Conservation (phyloP, 2,113 vertebrate genomes). For the Recurvirostra avosetta region DNA sequence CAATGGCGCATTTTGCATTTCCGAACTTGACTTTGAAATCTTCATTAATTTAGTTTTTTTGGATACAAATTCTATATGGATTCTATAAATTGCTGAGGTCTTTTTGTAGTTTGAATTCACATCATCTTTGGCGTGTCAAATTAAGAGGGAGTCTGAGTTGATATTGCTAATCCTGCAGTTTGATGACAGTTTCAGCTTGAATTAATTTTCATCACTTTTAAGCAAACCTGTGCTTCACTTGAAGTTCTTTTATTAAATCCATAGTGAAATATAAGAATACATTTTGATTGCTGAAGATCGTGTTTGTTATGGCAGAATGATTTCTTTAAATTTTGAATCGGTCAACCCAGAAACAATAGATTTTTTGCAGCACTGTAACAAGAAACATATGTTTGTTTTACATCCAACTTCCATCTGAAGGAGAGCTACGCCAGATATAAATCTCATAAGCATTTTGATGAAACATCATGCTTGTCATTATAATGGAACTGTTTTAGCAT, state of each 20-base stretch:
- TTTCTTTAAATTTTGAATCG: slow-evolving; percentile 30
- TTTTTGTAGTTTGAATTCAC: background rate
- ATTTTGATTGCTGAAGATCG: background rate
- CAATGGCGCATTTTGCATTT: background rate
- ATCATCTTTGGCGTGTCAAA: background rate
- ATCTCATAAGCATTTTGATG: background rate
- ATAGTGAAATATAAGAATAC: background rate
- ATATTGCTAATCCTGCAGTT: background rate
- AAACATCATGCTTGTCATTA: background rate
- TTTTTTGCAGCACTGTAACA: slow-evolving; percentile 28
- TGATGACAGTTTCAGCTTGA: background rate
- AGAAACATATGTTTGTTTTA: slow-evolving; percentile 59
- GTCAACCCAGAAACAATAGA: slow-evolving; percentile 27
- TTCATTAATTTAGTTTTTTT: background rate
- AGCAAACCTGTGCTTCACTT: background rate
- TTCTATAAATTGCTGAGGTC: background rate
- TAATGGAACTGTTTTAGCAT: background rate
- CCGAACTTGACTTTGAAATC: background rate
- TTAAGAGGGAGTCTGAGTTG: background rate
- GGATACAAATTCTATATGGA: background rate
- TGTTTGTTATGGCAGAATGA: slow-evolving; percentile 18
- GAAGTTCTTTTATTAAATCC: background rate
- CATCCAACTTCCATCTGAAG: slow-evolving; percentile 16
- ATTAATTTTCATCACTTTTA: background rate
- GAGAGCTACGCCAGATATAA: slow-evolving; percentile 19